Evolutionary conservation across 2,888 invertebrate genomes (phyloP), one percentile per base, ranked within the genome.

Genomic region (Tinea trinotella): DNA sequence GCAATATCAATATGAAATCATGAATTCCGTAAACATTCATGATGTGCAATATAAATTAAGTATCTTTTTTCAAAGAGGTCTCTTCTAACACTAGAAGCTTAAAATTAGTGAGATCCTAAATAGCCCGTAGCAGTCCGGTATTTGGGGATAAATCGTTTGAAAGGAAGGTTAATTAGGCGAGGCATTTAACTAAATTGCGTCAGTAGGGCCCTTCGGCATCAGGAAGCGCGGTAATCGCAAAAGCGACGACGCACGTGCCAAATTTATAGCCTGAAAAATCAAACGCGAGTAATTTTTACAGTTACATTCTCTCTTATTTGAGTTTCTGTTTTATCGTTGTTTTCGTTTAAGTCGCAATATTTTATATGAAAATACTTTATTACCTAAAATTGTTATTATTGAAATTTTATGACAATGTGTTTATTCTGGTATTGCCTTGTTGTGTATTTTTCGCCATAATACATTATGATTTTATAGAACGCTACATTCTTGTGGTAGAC

Each of bases 181-280:
- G 61, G 61, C 62, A 58, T 62, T 67, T 64, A 62, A 59, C 60
- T 58, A 62, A 66, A 67, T 63, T 60, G 61, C 61, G 63, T 46
- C 49, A 36, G 55, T 46, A 20, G 44, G n/a, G 18, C 2, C 34
- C 12, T 13, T 18, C 52, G 52, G 24, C 48, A 22, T 50, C 24
- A 5, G 15, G 50, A 24, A 22, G 15, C 48, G 17, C 48, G 48
- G 46, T 48, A 48, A 50, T 50, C 50, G 50, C 24, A 24, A 24
- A 19, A 18, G 17, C 17, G 50, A 24, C 24, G 24, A 57, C 62
- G 62, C 69, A 72, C 70, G 70, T 74, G 61, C 69, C 59, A 62
- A 64, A 70, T 73, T 74, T 71, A 71, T 64, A 60, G 64, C 67
- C 66, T 61, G 59, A 63, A 69, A 70, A 50, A 55, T 55, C 55